These are phyloP conservation scores for Lordiphosa mommai DNA, from an alignment of 1,140 invertebrate genomes.

Conservation along the genomic window DNA sequence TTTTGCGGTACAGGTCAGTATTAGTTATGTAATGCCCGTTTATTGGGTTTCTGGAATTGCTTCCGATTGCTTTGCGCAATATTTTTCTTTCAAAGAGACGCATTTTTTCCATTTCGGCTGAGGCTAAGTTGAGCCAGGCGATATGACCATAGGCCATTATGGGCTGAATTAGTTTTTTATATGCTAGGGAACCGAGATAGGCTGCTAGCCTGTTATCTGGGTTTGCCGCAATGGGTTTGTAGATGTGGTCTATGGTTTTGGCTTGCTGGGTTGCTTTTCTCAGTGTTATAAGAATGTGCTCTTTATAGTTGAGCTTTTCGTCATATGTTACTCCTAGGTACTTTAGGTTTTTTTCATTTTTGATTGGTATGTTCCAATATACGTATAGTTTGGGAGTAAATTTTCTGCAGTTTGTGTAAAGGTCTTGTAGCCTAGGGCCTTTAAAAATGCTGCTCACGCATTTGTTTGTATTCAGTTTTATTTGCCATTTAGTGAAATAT, in stretches of 20 bases:
- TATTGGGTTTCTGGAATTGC: background rate
- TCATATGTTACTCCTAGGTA: slow-evolving; percentile 6
- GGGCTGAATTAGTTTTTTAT: slow-evolving; percentile 10
- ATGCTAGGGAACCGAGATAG: background rate
- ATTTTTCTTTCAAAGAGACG: slow-evolving; percentile 6
- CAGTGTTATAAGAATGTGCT: background rate
- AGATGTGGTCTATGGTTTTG: background rate
- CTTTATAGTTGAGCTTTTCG: background rate
- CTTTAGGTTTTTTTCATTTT: background rate
- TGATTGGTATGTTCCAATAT: background rate
- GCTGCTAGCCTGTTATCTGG: too few species aligned
- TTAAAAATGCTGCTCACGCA: background rate
- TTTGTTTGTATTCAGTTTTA: too few species aligned
- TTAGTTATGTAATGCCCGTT: background rate
- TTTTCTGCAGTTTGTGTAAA: background rate
- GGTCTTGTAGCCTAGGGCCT: background rate
- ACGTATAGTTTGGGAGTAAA: background rate
- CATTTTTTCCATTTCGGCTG: background rate
- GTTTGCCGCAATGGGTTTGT: background rate
- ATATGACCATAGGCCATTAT: background rate
- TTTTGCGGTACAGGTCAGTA: background rate
- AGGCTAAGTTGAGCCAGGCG: background rate
- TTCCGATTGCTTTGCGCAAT: background rate
- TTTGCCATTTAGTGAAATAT: background rate
- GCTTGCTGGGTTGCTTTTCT: background rate